Conservation (phyloP, 1,140 invertebrate species). For the Meteorus sp. region DNA sequence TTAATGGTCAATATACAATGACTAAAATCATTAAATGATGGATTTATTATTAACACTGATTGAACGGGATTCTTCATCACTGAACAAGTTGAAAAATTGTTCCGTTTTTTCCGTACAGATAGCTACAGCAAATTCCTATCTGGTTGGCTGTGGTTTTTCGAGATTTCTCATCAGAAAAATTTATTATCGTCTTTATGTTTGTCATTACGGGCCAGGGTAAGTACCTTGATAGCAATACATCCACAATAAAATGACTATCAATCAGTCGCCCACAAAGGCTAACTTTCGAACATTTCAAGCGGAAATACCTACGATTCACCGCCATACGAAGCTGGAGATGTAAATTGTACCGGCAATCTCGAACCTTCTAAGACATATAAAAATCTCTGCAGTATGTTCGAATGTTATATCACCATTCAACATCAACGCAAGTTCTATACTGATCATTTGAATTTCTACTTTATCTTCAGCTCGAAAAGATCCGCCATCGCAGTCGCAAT, state of each 20-base stretch:
- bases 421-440: too few species aligned
- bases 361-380: constrained; percentile 67
- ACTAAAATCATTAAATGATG: background rate
- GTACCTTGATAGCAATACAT: too few species aligned
- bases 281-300: constrained; percentile 41
- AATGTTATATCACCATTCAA: background rate
- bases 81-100: background rate
- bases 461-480: too few species aligned
- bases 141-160: constrained; percentile 75
- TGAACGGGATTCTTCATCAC: background rate
- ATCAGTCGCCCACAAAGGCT: background rate
- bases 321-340: constrained; percentile 70
- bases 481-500: too few species aligned
- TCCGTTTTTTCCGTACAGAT: constrained; percentile 55
- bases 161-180: constrained; percentile 73
- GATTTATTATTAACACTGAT: background rate
- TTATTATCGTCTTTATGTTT: constrained; percentile 61
- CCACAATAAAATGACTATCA: too few species aligned
- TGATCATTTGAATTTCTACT: too few species aligned
- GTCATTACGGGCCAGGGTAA: constrained; percentile 77
- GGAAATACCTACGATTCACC: constrained; percentile 71
- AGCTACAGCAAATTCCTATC: constrained; percentile 74
- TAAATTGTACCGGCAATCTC: constrained; percentile 60
- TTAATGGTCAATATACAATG: too few species aligned
- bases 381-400: constrained; percentile 67